A percentile compares a stretch with the other conserved stretches of the same genome.
Conservation (phyloP, 2,113 vertebrate species). For the Hyperopisus bebe region DNA sequence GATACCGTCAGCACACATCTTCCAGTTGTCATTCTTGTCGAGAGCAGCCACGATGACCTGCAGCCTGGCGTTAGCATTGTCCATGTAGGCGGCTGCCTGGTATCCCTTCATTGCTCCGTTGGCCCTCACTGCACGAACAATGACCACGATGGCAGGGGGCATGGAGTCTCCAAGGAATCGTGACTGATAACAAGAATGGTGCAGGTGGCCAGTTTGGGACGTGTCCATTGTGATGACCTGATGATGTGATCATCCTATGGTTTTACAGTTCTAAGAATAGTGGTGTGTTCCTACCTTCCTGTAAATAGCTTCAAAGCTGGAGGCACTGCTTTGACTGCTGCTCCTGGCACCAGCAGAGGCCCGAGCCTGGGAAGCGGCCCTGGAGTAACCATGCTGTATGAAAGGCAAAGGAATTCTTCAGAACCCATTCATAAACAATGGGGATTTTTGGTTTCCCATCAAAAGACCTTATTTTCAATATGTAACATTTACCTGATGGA, state of each 20-base stretch:
- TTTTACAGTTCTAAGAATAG: background rate
- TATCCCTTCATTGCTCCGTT: slow-evolving; percentile 55
- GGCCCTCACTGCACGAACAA: slow-evolving; percentile 53
- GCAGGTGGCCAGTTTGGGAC: background rate
- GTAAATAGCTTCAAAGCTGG: slow-evolving; percentile 47
- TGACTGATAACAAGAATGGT: slow-evolving; percentile 38
- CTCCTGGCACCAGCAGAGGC: slow-evolving; percentile 3
- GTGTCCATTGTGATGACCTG: background rate
- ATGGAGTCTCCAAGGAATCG: slow-evolving; percentile 54
- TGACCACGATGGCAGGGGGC: slow-evolving; percentile 50
- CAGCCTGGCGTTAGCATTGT: slow-evolving; percentile 46
- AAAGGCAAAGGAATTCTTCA: background rate
- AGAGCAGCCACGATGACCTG: slow-evolving; percentile 64
- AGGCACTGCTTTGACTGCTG: slow-evolving; percentile 15
- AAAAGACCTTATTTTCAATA: background rate
- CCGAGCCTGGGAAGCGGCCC: background rate
- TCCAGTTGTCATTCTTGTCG: slow-evolving; percentile 60
- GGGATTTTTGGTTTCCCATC: slow-evolving; percentile 1
- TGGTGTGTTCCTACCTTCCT: slow-evolving; percentile 37
- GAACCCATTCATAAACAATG: background rate
- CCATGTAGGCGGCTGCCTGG: slow-evolving; percentile 54
- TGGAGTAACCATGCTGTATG: slow-evolving; percentile 14
- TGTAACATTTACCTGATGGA: slow-evolving; percentile 40
- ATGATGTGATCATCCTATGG: background rate
- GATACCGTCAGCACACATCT: slow-evolving; percentile 62